phyloP scores from a whole-genome alignment of 2,888 invertebrate species.

The Ophion obscuratus region DNA sequence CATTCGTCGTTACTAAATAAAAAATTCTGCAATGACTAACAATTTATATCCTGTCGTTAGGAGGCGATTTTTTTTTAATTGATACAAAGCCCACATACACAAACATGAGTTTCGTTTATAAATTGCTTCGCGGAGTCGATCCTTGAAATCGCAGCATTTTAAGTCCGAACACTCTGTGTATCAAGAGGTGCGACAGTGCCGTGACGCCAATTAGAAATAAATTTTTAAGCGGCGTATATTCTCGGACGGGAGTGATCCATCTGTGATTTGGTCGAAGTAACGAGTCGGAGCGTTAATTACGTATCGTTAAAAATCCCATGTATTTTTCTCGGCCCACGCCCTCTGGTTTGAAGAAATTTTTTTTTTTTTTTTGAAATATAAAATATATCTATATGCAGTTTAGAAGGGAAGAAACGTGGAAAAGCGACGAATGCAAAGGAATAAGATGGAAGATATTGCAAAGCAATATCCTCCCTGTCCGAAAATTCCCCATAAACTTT shows the following conservation, averaged over 20 bases:
- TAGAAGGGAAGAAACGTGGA: conserved; percentile 55
- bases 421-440: conserved; percentile 56
- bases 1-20: too few relatives aligned
- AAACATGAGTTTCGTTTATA: background rate
- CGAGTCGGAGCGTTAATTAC: conserved; percentile 64
- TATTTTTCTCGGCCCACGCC: conserved; percentile 52
- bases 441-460: conserved; percentile 25
- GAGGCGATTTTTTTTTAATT: too few relatives aligned
- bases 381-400: background rate
- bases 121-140: too few relatives aligned
- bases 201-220: too few relatives aligned
- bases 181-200: too few relatives aligned
- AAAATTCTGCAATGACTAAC: too few relatives aligned
- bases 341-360: conserved; percentile 19
- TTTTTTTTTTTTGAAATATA: background rate
- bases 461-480: conserved; percentile 62
- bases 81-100: too few relatives aligned
- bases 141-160: too few relatives aligned
- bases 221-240: conserved; percentile 52
- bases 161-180: too few relatives aligned
- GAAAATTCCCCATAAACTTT: conserved; percentile 44
- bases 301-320: conserved; percentile 3
- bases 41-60: too few relatives aligned
- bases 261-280: conserved; percentile 79
- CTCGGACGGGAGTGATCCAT: conserved; percentile 79